Percentiles rank a stretch among this genome's conserved stretches.
These are phyloP conservation scores for Crocidura indochinensis DNA, from an alignment of 2,797 vertebrate genomes.

Conservation along the genomic window DNA sequence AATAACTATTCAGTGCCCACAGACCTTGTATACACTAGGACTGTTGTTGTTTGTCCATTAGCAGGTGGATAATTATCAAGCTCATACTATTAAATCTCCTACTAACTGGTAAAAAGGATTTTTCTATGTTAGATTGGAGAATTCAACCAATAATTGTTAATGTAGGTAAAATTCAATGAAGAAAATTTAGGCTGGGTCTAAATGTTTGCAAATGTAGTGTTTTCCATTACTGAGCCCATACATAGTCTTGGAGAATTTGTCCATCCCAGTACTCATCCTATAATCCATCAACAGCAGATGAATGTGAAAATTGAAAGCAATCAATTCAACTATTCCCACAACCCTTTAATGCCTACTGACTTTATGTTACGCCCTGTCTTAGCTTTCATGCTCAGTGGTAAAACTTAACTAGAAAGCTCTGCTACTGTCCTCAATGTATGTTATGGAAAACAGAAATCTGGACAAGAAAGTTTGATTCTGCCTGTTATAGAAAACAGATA, in stretches of 20 bases:
- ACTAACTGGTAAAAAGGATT: conserved; percentile 50
- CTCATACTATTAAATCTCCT: not conserved
- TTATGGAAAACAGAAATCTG: not conserved
- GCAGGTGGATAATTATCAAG: conserved; percentile 76
- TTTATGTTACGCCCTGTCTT: not conserved
- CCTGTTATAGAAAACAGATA: too few species aligned
- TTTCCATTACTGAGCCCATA: not conserved
- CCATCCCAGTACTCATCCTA: rapidly evolving
- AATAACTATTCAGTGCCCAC: conserved; percentile 72
- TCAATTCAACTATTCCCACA: not conserved
- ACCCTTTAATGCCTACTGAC: not conserved
- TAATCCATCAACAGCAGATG: too few species aligned
- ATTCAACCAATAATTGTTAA: not conserved
- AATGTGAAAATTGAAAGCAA: not conserved
- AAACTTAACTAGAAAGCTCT: not conserved
- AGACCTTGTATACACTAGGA: conserved; percentile 34
- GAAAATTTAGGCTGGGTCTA: not conserved
- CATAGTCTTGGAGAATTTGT: not conserved
- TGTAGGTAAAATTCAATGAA: conserved; percentile 55
- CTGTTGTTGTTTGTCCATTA: conserved; percentile 79
- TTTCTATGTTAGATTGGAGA: not conserved
- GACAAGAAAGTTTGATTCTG: not conserved
- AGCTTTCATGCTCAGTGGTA: not conserved
- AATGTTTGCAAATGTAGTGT: not conserved
- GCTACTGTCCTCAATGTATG: not conserved